Evolutionary conservation across 2,888 invertebrate species (phyloP), one percentile per base, ranked within the genome.

Genomic region (Nematopogon swammerdamellus): DNA sequence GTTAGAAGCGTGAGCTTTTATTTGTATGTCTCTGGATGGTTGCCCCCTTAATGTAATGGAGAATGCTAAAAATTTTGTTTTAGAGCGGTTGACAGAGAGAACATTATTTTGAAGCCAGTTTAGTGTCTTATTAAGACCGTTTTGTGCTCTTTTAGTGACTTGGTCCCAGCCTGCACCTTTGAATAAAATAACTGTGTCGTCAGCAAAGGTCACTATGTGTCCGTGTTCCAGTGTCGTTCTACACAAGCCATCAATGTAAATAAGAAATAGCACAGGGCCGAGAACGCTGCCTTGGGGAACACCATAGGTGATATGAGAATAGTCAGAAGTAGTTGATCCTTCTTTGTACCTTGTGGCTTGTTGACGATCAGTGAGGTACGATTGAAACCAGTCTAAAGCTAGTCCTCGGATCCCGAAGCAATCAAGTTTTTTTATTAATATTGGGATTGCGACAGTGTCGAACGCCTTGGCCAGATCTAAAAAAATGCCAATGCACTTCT

Each of bases 401-500:
- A 17, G 5, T 5, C 44, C 48, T 4, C 48, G 44, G 5, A 48
- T 25, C 3, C 48, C 44, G 1, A 20, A 17, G 1, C 20, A 19
- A 20, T 47, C 47, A 3, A 47, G 19, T 17, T 47, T 47, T 11
- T 14, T 36, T 2, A 36, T 4, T 14, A 36, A 36, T 8, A 36
- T 3, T 6, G 36, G 36, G 14, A 36, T 36, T 6, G 36, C 8
- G 3, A 46, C 46, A 10, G 43, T 42, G 16, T 46, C 49, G 19
- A 49, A 49, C 2, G 47, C 47, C 29, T 52, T 50, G 3, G 50
- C 30, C 1, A 50, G 47, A 30, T 52, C 52, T 11, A 52, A 25
- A 17, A 53, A 53, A 2, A 51, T 46, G n/a, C 51, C 51, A n/a
- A 53, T 17, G 19, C 51, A 51, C 1, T 16, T 14, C 3, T 45